Evolutionary conservation across 2,888 invertebrate genomes (phyloP).

Genomic region (Lepidocyrtinus sp.): DNA sequence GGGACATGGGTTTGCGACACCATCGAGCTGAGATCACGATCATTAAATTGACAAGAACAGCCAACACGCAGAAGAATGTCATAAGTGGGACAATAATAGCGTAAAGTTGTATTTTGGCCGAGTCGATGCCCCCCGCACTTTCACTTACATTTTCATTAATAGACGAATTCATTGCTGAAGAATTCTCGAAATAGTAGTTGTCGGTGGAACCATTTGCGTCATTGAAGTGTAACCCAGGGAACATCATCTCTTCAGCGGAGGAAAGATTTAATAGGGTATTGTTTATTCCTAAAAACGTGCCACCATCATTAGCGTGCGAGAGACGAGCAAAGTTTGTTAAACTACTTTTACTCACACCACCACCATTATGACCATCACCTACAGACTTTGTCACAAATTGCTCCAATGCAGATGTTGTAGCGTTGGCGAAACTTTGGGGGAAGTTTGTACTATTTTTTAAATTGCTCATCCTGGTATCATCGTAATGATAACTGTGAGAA

Average conservation of each 20-base stretch:
- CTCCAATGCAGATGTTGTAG: conserved; percentile 28
- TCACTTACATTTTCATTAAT: conserved; percentile 3
- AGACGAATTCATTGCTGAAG: neutral
- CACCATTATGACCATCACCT: conserved; percentile 14
- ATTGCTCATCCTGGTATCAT: neutral
- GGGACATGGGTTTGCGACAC: conserved; percentile 76
- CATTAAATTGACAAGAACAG: conserved; percentile 75
- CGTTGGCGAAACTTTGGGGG: conserved; percentile 35
- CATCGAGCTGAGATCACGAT: conserved; percentile 76
- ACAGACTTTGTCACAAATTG: conserved; percentile 26
- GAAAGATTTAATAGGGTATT: conserved; percentile 24
- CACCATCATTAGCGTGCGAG: neutral
- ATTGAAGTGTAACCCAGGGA: neutral
- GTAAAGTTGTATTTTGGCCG: conserved; percentile 66
- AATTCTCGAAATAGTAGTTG: conserved; percentile 19
- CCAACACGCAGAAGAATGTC: conserved; percentile 75
- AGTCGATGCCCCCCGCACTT: conserved; percentile 4
- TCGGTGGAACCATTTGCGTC: neutral
- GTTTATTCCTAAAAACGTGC: conserved; percentile 2
- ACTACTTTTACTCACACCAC: conserved; percentile 16
- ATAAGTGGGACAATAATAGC: conserved; percentile 71
- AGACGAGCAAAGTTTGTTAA: conserved; percentile 20
- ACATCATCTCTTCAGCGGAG: conserved; percentile 27
- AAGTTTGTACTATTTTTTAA: conserved; percentile 32
- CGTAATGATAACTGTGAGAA: neutral